Conservation (phyloP, 2,888 invertebrate species). For the Leptarthrus brevirostris region DNA sequence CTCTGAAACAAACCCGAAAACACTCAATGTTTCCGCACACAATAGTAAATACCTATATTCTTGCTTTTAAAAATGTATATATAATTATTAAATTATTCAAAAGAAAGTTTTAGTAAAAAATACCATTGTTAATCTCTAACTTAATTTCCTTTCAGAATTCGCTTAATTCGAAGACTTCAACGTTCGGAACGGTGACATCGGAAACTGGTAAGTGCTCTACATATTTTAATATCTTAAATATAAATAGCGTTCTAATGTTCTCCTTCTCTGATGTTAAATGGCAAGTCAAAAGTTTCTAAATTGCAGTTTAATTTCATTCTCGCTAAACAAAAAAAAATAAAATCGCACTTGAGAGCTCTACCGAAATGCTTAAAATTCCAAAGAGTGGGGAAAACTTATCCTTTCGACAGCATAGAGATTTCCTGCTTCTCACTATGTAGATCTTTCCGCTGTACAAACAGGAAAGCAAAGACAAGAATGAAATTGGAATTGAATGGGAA, state of each 20-base stretch:
- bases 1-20: too few relatives aligned
- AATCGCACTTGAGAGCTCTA: constrained; percentile 4
- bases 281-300: constrained; percentile 16
- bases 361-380: constrained; percentile 22
- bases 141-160: neutral
- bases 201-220: constrained; percentile 19
- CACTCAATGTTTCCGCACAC: too few relatives aligned
- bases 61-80: too few relatives aligned
- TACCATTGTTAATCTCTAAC: neutral
- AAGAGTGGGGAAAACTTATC: neutral
- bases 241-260: neutral
- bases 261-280: constrained; percentile 2
- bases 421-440: neutral
- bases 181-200: constrained; percentile 11
- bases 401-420: neutral
- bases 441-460: constrained; percentile 3
- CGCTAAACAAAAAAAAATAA: neutral
- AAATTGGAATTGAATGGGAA: constrained; percentile 5
- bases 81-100: too few relatives aligned
- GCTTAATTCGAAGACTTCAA: neutral
- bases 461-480: constrained; percentile 2
- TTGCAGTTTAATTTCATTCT: constrained; percentile 29
- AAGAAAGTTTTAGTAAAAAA: too few relatives aligned
- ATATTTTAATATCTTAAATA: constrained; percentile 22
- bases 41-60: too few relatives aligned